A percentile compares a stretch with the other conserved stretches of the same genome.
phyloP scores from a whole-genome alignment of 2,113 vertebrate genomes.

The Spheniscus mendiculus region DNA sequence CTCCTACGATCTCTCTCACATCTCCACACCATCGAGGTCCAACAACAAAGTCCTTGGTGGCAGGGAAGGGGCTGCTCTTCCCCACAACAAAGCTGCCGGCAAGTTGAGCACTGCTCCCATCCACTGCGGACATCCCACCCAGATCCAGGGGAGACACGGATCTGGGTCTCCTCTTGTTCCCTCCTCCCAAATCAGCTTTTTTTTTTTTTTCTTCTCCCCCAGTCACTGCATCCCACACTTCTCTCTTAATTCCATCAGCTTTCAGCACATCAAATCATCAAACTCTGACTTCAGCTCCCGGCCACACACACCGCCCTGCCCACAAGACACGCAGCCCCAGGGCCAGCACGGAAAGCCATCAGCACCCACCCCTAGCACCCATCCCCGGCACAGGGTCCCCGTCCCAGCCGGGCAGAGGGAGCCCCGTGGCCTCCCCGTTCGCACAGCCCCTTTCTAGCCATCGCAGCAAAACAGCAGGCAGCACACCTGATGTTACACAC shows the following conservation, averaged over 20 bases:
- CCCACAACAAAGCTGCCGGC: background rate
- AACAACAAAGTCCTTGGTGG: accelerated
- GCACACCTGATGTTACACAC: accelerated
- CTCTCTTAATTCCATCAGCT: background rate
- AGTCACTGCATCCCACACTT: background rate
- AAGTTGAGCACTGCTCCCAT: background rate
- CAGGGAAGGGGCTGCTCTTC: background rate
- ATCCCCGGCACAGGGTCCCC: background rate
- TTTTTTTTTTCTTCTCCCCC: accelerated
- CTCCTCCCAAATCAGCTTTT: background rate
- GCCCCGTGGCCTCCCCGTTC: accelerated
- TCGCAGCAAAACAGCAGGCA: background rate
- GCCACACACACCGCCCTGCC: accelerated
- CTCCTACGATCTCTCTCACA: background rate
- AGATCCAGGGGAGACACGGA: accelerated
- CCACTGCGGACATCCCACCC: accelerated
- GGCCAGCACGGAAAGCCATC: background rate
- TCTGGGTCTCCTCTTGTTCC: background rate
- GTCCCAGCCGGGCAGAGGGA: background rate
- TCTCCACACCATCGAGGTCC: background rate
- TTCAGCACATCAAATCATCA: background rate
- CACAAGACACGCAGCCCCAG: background rate
- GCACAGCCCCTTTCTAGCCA: background rate
- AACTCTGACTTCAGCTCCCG: background rate
- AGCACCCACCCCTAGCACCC: background rate